Evolutionary conservation across 2,113 vertebrate genomes (phyloP).

Genomic region (Microtus montanus): DNA sequence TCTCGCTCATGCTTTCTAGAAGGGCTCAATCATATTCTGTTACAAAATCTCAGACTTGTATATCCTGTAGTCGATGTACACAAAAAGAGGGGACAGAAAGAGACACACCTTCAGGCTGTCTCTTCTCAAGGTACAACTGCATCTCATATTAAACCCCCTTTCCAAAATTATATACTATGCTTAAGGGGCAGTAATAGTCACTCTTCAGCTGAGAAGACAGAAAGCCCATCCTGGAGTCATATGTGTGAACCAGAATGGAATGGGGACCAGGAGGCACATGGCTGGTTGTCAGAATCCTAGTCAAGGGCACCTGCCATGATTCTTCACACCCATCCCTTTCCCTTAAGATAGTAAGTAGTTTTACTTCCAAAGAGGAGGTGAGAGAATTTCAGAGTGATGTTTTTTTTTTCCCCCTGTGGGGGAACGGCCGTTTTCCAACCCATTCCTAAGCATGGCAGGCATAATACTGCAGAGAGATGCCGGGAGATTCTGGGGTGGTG

Average conservation of each 20-base stretch:
- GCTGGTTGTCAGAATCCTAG: constrained; percentile 5
- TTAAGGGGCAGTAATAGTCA: constrained; percentile 56
- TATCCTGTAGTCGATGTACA: not conserved
- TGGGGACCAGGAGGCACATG: not conserved
- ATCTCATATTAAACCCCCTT: not conserved
- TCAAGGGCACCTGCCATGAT: not conserved
- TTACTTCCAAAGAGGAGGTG: constrained; percentile 27
- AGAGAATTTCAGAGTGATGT: not conserved
- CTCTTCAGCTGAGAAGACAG: not conserved
- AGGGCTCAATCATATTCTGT: not conserved
- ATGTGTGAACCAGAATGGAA: not conserved
- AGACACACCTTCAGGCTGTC: not conserved
- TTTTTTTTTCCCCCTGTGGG: not conserved
- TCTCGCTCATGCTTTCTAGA: not conserved
- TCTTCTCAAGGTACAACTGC: not conserved
- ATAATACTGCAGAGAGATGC: constrained; percentile 39
- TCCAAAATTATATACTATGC: not conserved
- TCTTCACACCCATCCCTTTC: not conserved
- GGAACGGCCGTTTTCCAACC: constrained; percentile 10
- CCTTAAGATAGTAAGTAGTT: constrained; percentile 33
- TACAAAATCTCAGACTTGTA: constrained; percentile 11
- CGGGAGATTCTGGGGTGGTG: constrained; percentile 31
- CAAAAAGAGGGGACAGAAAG: not conserved
- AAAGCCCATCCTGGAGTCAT: not conserved
- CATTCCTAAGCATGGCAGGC: constrained; percentile 54